Percentiles rank a stretch among this genome's conserved stretches.
phyloP scores from a whole-genome alignment of 2,113 vertebrate genomes.

The Kryptolebias marmoratus region DNA sequence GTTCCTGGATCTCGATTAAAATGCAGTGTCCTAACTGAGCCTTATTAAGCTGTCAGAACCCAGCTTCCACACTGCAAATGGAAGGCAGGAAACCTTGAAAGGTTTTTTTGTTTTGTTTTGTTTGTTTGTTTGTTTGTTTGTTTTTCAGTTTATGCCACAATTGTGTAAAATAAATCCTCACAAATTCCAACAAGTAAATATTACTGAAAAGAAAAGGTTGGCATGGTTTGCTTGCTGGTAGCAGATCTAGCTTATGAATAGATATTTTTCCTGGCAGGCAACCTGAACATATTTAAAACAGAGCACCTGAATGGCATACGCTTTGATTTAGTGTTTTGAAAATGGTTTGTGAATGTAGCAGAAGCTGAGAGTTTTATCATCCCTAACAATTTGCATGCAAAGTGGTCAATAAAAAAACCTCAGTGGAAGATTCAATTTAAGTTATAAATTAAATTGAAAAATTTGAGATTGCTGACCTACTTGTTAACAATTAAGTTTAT shows the following conservation, averaged over 20 bases:
- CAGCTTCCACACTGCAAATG: slow-evolving; percentile 26
- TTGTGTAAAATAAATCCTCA: slow-evolving; percentile 34
- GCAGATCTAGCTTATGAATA: neutral
- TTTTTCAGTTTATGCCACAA: slow-evolving; percentile 18
- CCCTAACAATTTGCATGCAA: slow-evolving; percentile 1
- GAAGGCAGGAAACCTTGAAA: slow-evolving; percentile 33
- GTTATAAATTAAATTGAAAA: no score
- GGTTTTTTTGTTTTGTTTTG: slow-evolving; percentile 12
- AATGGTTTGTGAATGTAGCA: neutral
- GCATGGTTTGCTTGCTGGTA: neutral
- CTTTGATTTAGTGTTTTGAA: slow-evolving; percentile 36
- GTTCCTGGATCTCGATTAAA: slow-evolving; percentile 56
- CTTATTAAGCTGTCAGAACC: slow-evolving; percentile 44
- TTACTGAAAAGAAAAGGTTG: slow-evolving; percentile 21
- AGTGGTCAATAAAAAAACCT: no score
- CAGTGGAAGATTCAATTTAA: no score
- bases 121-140: neutral
- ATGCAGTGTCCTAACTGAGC: slow-evolving; percentile 19
- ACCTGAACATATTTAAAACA: accelerated
- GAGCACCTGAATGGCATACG: neutral
- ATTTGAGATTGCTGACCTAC: no score
- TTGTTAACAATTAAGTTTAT: no score
- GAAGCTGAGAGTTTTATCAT: slow-evolving; percentile 48
- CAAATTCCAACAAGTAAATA: slow-evolving; percentile 29
- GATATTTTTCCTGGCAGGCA: neutral